Evolutionary conservation across 2,888 invertebrate species (phyloP).

Genomic region (Phaedon cochleariae): DNA sequence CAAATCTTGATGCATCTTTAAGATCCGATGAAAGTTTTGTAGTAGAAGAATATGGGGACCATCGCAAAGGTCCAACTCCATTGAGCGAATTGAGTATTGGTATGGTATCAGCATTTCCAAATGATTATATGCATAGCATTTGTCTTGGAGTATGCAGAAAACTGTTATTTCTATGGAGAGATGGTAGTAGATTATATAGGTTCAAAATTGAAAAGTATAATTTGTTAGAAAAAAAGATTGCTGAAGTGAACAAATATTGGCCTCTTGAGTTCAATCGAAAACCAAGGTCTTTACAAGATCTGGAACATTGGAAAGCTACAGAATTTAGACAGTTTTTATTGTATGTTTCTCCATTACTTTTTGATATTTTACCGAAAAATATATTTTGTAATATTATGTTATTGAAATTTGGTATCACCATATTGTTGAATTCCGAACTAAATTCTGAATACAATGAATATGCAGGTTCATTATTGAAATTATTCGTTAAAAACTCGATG

Average conservation of each 20-base stretch:
- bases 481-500: constrained; percentile 8
- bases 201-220: constrained; percentile 12
- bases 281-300: constrained; percentile 26
- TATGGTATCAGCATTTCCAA: constrained; percentile 42
- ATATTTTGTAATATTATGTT: constrained; percentile 27
- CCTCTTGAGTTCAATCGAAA: constrained; percentile 36
- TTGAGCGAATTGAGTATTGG: constrained; percentile 34
- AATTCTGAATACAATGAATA: constrained; percentile 9
- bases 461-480: not conserved
- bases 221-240: constrained; percentile 2
- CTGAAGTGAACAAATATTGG: constrained; percentile 14
- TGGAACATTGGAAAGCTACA: constrained; percentile 37
- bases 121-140: constrained; percentile 24
- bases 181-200: constrained; percentile 16
- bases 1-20: constrained; percentile 32
- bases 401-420: constrained; percentile 24
- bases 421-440: not conserved
- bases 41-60: constrained; percentile 14
- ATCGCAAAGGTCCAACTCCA: constrained; percentile 24
- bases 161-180: constrained; percentile 28
- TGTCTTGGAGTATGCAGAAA: constrained; percentile 38
- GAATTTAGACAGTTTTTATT: constrained; percentile 37
- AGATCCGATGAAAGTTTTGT: constrained; percentile 33
- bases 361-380: constrained; percentile 24
- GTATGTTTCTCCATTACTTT: constrained; percentile 28